These are phyloP conservation scores for Nemurella pictetii DNA, from an alignment of 2,888 invertebrate species.

Conservation along the genomic window DNA sequence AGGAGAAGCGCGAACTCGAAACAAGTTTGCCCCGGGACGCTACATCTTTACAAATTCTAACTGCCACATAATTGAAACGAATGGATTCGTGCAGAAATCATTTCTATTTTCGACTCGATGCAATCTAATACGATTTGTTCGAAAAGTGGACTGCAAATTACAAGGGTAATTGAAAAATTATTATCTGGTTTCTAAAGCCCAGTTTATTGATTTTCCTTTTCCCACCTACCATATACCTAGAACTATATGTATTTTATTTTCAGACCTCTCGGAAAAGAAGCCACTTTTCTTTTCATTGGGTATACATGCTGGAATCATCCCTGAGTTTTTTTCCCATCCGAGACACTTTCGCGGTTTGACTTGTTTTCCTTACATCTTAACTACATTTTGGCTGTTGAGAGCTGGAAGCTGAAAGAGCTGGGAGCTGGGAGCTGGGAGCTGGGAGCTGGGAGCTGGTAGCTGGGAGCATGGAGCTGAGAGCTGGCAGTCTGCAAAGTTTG, in stretches of 20 bases:
- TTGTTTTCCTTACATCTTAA: background rate
- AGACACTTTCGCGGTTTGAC: background rate
- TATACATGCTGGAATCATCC: background rate
- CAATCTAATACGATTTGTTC: background rate
- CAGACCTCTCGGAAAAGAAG: no score
- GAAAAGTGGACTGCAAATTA: background rate
- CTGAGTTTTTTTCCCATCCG: background rate
- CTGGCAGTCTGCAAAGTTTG: background rate
- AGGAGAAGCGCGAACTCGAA: background rate
- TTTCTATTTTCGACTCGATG: background rate
- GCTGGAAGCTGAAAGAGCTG: no score
- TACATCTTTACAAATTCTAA: background rate
- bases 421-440: no score
- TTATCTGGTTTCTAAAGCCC: background rate
- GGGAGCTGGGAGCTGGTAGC: no score
- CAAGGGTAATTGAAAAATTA: background rate
- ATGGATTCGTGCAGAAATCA: background rate
- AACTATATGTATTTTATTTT: no score
- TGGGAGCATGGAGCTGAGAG: no score
- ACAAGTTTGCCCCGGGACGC: background rate
- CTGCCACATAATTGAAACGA: background rate
- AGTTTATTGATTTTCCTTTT: background rate
- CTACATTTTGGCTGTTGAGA: background rate
- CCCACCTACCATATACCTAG: background rate
- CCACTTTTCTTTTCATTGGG: background rate